A percentile compares a stretch with the other conserved stretches of the same genome.
Conservation (phyloP, 2,888 invertebrate species). For the Drosophila mimica region DNA sequence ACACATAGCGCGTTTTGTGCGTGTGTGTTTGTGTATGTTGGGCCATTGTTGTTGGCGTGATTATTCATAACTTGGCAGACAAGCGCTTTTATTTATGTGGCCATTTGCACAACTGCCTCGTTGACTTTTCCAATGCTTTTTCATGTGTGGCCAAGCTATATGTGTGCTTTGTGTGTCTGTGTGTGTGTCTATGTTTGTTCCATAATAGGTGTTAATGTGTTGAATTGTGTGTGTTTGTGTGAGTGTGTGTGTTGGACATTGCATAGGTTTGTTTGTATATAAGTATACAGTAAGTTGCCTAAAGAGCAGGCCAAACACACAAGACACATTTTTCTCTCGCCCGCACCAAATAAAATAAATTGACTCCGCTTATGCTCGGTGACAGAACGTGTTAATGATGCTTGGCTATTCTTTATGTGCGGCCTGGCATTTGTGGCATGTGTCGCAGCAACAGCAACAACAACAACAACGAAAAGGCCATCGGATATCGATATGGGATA, state of each 20-base stretch:
- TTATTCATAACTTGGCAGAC: slow-evolving; percentile 79
- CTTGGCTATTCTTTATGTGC: slow-evolving; percentile 14
- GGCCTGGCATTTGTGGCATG: slow-evolving; percentile 15
- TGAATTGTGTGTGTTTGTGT: slow-evolving; percentile 47
- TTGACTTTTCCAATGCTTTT: slow-evolving; percentile 44
- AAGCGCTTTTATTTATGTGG: slow-evolving; percentile 71
- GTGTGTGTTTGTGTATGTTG: slow-evolving; percentile 8
- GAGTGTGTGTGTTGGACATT: slow-evolving; percentile 14
- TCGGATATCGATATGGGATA: slow-evolving; percentile 13
- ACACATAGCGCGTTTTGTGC: neutral
- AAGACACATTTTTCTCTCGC: slow-evolving; percentile 12
- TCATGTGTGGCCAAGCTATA: slow-evolving; percentile 10
- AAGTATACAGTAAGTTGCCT: slow-evolving; percentile 4
- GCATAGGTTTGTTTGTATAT: slow-evolving; percentile 18
- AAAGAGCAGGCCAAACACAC: slow-evolving; percentile 5
- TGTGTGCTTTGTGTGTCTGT: neutral
- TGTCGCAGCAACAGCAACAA: slow-evolving; percentile 2
- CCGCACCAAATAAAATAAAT: slow-evolving; percentile 27
- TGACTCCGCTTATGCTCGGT: slow-evolving; percentile 25
- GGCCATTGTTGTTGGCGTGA: slow-evolving; percentile 55
- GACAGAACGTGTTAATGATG: slow-evolving; percentile 43
- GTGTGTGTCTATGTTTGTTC: neutral
- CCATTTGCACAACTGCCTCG: slow-evolving; percentile 67
- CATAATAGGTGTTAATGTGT: slow-evolving; percentile 77
- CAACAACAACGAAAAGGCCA: slow-evolving; percentile 5